These are phyloP conservation scores for Dynastes grantii DNA, from an alignment of 2,888 invertebrate genomes.

Conservation along the genomic window DNA sequence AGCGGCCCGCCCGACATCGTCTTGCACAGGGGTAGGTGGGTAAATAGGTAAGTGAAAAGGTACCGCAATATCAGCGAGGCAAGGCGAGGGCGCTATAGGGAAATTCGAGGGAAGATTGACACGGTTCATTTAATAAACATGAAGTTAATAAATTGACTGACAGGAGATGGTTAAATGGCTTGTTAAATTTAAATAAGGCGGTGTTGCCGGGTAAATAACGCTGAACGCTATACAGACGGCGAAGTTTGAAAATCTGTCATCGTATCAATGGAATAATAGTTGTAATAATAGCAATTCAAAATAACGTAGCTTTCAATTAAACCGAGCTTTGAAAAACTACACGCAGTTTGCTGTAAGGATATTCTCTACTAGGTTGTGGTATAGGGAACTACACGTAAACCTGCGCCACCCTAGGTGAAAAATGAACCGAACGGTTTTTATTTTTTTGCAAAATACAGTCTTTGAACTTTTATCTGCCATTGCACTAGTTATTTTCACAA, in stretches of 20 bases:
- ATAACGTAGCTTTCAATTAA: too few relatives aligned
- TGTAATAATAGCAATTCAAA: too few relatives aligned
- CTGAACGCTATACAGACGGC: not conserved
- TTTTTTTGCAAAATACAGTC: too few relatives aligned
- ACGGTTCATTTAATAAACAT: constrained; percentile 39
- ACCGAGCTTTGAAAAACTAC: too few relatives aligned
- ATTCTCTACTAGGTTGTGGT: too few relatives aligned
- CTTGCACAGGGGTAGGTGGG: not conserved
- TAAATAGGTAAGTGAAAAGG: not conserved
- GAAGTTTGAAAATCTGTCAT: not conserved
- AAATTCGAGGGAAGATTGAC: constrained; percentile 28
- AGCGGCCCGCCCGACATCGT: not conserved
- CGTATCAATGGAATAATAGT: not conserved
- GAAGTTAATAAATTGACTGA: constrained; percentile 34
- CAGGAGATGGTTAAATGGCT: constrained; percentile 18
- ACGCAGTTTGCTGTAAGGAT: too few relatives aligned
- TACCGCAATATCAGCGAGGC: not conserved
- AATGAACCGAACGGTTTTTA: too few relatives aligned
- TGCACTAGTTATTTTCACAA: too few relatives aligned
- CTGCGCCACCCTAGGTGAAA: too few relatives aligned
- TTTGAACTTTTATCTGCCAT: too few relatives aligned
- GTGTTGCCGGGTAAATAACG: not conserved
- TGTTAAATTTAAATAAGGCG: constrained; percentile 23
- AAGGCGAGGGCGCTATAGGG: not conserved
- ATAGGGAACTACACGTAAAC: too few relatives aligned